Evolutionary conservation across 2,113 vertebrate species (phyloP), one percentile per base, ranked within the genome.

Genomic region (Silurus meridionalis): DNA sequence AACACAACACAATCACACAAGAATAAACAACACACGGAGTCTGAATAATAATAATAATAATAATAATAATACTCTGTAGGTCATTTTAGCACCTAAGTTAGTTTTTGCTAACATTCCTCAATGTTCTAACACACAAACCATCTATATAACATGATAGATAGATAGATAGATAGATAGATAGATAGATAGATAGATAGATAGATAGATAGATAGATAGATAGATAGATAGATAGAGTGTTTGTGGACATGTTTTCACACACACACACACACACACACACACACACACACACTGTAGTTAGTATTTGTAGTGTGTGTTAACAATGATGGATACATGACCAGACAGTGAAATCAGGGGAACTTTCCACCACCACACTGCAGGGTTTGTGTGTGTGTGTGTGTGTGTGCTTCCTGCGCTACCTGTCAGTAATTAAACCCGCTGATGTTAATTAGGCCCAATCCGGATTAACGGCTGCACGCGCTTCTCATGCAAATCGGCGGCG

Each of bases 401-500:
- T 77, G 72, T 46, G 21, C 77, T 63, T 84, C 83, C 58, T 69
- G 72, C 48, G 69, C 58, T 84, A 64, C 58, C 72, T 77, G 83
- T 61, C 71, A 64, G 83, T 77, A 77, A 77, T 77, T 61, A 84
- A 63, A 58, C 37, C 69, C 58, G 7, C 71, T 50, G 79, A 86
- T 86, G 85, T 61, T 86, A 84, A 85, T 88, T 61, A 85, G 74
- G 60, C 58, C 10, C 50, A 90, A 85, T 85, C 86, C 83, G 80
- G 83, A 67, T 87, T 80, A 87, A 79, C 78, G 69, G 48, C 63
- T 13, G 61, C 55, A 55, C 25, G 50, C 60, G 37, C 78, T 88
- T 90, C 82, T 58, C 58, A 87, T 90, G 88, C 21, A 86, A 86
- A 90, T 88, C 19, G 25, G 50, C 55, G 66, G 21, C 89, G 86